Evolutionary conservation across 2,888 invertebrate genomes (phyloP).

Genomic region (Archaeoteleia sp.): DNA sequence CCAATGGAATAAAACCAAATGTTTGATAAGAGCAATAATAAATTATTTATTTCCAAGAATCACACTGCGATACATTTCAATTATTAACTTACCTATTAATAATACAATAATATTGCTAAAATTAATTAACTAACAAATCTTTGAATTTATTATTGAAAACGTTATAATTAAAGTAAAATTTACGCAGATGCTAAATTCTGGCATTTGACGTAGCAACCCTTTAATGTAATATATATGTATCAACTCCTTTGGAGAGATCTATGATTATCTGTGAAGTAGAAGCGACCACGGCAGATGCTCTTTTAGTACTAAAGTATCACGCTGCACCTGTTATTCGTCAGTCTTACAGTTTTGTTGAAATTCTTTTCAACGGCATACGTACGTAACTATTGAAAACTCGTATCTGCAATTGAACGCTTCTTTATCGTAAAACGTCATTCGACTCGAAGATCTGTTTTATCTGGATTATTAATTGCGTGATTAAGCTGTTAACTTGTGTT

Average conservation of each 20-base stretch:
- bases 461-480: slow-evolving; percentile 48
- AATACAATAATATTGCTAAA: not conserved
- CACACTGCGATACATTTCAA: not conserved
- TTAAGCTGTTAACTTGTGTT: slow-evolving; percentile 49
- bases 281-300: slow-evolving; percentile 50
- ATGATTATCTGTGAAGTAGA: slow-evolving; percentile 42
- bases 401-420: slow-evolving; percentile 32
- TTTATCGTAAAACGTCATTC: slow-evolving; percentile 15
- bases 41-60: too few species aligned
- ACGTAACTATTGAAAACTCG: slow-evolving; percentile 20
- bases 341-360: slow-evolving; percentile 28
- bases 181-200: slow-evolving; percentile 27
- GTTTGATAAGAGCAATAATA: too few species aligned
- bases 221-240: slow-evolving; percentile 37
- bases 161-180: slow-evolving; percentile 14
- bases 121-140: slow-evolving; percentile 1
- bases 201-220: slow-evolving; percentile 31
- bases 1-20: too few species aligned
- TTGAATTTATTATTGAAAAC: not conserved
- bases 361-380: slow-evolving; percentile 22
- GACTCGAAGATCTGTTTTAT: slow-evolving; percentile 40
- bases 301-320: slow-evolving; percentile 33
- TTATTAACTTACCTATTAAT: not conserved
- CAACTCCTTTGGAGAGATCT: slow-evolving; percentile 32
- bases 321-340: slow-evolving; percentile 47